Conservation (phyloP, 1,140 invertebrate species). For the Bombyx mori region DNA sequence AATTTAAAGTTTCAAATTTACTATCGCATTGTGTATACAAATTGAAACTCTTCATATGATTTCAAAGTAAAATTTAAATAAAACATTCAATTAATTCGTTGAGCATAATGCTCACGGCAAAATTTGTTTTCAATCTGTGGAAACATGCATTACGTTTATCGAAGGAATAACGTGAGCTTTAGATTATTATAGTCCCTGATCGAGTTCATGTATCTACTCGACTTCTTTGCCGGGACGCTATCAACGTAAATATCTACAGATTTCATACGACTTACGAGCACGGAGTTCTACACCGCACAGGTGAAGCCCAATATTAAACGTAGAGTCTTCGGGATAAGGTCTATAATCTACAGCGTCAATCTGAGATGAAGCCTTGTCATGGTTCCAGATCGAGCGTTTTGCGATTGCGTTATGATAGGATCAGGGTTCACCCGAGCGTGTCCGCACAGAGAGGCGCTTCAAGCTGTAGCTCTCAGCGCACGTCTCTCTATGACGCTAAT, state of each 20-base stretch:
- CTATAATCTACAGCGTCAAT: slow-evolving; percentile 9
- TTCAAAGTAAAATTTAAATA: no score
- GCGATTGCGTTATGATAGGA: slow-evolving; percentile 69
- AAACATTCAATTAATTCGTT: no score
- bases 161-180: slow-evolving; percentile 34
- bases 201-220: slow-evolving; percentile 54
- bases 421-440: slow-evolving; percentile 57
- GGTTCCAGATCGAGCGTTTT: slow-evolving; percentile 31
- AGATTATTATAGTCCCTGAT: slow-evolving; percentile 46
- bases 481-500: slow-evolving; percentile 44
- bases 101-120: no score
- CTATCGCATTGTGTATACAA: no score
- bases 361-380: slow-evolving; percentile 23
- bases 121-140: slow-evolving; percentile 13
- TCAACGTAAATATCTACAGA: slow-evolving; percentile 65
- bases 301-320: background rate
- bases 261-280: slow-evolving; percentile 25
- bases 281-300: slow-evolving; percentile 15
- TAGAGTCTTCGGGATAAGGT: slow-evolving; percentile 19
- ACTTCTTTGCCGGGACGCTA: slow-evolving; percentile 58
- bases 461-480: slow-evolving; percentile 27
- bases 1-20: no score
- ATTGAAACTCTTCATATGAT: no score
- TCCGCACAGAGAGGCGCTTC: slow-evolving; percentile 22
- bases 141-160: slow-evolving; percentile 29